Evolutionary conservation across 1,140 invertebrate species (phyloP), one percentile per base, ranked within the genome.

Genomic region (Drosophila sturtevanti): DNA sequence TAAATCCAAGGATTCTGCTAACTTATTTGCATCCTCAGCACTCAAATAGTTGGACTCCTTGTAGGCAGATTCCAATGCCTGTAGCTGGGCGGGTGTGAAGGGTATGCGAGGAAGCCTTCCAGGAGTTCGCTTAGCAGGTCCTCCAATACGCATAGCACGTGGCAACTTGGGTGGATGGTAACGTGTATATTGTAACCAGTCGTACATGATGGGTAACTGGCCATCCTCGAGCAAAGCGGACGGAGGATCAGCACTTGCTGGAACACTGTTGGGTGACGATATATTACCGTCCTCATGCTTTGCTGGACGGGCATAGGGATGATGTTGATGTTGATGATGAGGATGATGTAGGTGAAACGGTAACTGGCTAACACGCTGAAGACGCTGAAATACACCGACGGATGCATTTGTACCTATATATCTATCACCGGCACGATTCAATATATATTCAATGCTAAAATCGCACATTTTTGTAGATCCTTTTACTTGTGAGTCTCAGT

Each of bases 131-230:
- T 94, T 91, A 0, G 86, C 65, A 67, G 92, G 74, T 6, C 65
- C 81, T 38, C 21, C 62, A 34, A 76, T 84, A 0, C 82, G 71
- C 24, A 81, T 90, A 7, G 55, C 79, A 93, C 95, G 92, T 37
- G 95, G 95, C 63, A 96, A 77, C 90, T 95, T 96, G 22, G 95
- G 95, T 14, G 95, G 95, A 81, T 94, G 94, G 81, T 96, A 96
- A 68, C 95, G 92, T 1, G 95, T 96, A 76, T 95, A 96, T 41
- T 95, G 94, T 11, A 96, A 90, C 95, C 95, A 96, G 21, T 93
- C 89, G 63, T 92, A 93, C 14, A 92, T 68, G 58, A 92, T 68
- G 58, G 91, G 89, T 7, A 81, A 0, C 41, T 80, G 72, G 3
- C 61, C 71, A 11, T 77, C 69, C 24, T 74, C 67, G 4, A 61